Conservation (phyloP, 2,113 vertebrate genomes). For the Dolichallabes microphthalmus region DNA sequence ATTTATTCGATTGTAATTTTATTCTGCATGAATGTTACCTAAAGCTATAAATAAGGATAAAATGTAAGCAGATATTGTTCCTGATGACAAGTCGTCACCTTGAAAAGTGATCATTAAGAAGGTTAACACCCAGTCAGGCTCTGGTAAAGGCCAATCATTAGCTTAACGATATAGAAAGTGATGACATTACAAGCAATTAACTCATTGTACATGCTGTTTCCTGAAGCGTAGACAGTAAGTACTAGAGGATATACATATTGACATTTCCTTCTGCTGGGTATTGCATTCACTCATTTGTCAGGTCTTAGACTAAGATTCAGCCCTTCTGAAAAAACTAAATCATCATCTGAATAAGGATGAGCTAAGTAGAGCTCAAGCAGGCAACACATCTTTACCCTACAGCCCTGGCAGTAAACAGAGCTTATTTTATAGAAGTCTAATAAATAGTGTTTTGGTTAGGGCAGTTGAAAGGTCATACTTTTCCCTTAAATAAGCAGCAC, state of each 20-base stretch:
- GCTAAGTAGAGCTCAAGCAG: conserved; percentile 31
- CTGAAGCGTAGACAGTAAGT: neutral
- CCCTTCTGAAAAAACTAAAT: neutral
- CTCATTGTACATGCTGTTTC: neutral
- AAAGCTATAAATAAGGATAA: neutral
- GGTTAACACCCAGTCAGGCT: neutral
- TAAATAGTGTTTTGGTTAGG: neutral
- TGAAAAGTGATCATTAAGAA: conserved; percentile 1
- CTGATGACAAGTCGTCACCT: conserved; percentile 20
- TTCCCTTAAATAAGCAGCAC: conserved; percentile 4
- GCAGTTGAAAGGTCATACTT: neutral
- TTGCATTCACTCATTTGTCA: neutral
- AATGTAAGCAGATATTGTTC: neutral
- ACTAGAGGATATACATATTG: neutral
- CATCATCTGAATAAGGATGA: neutral
- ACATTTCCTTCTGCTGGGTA: neutral
- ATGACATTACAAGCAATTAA: neutral
- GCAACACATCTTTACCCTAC: neutral
- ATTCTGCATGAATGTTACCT: neutral
- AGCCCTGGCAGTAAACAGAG: neutral
- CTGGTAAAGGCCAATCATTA: neutral
- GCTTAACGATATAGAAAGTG: neutral
- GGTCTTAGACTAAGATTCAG: neutral
- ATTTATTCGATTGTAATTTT: neutral
- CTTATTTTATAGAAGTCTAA: neutral